Conservation (phyloP, 2,888 invertebrate genomes). For the Eilema caniola region DNA sequence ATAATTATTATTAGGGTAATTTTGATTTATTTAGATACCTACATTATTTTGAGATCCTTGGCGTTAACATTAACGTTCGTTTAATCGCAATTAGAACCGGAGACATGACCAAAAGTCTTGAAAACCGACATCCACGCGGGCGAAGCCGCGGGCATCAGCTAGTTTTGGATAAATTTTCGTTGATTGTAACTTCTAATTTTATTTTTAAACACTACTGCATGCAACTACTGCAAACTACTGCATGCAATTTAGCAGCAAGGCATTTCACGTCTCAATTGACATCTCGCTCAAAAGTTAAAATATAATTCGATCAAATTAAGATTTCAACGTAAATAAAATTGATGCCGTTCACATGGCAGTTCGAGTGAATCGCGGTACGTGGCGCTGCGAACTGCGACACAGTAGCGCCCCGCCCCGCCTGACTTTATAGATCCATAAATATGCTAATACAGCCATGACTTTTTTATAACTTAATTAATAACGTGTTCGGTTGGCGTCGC, state of each 20-base stretch:
- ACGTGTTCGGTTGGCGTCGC: conserved; percentile 70
- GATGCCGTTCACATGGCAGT: background rate
- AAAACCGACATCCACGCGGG: no score
- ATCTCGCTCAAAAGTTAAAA: background rate
- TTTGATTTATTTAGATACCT: no score
- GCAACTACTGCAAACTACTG: no score
- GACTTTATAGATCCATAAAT: conserved; percentile 78
- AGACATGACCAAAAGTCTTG: no score
- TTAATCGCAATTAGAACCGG: no score
- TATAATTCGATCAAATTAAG: background rate
- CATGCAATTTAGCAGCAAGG: background rate
- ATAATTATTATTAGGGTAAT: no score
- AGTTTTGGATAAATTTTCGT: no score
- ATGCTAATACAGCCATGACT: conserved; percentile 84
- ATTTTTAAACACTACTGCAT: no score
- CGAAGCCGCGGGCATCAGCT: no score
- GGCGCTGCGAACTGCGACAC: conserved; percentile 9
- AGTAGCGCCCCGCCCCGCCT: conserved; percentile 45
- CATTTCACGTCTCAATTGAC: background rate
- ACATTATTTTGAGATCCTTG: no score
- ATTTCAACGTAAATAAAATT: background rate
- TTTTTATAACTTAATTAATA: conserved; percentile 86
- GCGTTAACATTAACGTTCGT: no score
- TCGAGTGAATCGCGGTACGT: conserved; percentile 9
- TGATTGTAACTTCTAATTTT: background rate